A percentile compares a stretch with the other conserved stretches of the same genome.
Evolutionary conservation across 37 sponge, comb jelly and placozoan species (phyloP).

Genomic region (Mnemiopsis leidyi): DNA sequence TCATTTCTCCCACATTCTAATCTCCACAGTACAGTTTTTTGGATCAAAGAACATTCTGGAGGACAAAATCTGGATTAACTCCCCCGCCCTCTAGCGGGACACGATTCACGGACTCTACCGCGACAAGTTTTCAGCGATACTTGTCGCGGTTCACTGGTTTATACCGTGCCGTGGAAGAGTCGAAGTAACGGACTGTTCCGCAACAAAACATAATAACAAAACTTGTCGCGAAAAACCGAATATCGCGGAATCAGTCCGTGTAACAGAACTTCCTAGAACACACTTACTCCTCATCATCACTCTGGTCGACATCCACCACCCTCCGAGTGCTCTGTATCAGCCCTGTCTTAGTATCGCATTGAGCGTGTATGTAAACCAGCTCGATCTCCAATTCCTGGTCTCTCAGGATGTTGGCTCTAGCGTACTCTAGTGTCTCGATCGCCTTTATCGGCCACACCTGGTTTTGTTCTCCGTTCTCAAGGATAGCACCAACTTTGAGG

Average conservation of each 20-base stretch:
- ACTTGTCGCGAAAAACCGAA: no score
- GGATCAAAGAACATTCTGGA: no score
- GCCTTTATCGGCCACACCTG: neutral
- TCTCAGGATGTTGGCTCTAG: neutral
- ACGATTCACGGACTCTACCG: no score
- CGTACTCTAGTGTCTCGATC: neutral
- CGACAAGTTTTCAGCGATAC: no score
- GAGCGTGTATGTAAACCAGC: neutral
- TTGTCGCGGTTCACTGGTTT: no score
- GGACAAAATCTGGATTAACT: no score
- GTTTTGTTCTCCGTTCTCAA: neutral
- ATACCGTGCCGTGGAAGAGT: no score
- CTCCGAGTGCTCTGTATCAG: neutral
- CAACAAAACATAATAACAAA: no score
- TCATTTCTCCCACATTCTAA: no score
- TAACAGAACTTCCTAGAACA: neutral
- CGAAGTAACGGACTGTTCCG: neutral
- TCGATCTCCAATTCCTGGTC: neutral
- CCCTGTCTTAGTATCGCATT: slow-evolving; percentile 4
- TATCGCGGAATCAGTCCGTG: no score
- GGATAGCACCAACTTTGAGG: neutral
- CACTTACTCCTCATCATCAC: neutral
- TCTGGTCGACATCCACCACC: neutral
- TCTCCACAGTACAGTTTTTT: no score
- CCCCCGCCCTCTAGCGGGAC: no score